phyloP scores from a whole-genome alignment of 2,113 vertebrate species.

The Periophthalmus modestus region DNA sequence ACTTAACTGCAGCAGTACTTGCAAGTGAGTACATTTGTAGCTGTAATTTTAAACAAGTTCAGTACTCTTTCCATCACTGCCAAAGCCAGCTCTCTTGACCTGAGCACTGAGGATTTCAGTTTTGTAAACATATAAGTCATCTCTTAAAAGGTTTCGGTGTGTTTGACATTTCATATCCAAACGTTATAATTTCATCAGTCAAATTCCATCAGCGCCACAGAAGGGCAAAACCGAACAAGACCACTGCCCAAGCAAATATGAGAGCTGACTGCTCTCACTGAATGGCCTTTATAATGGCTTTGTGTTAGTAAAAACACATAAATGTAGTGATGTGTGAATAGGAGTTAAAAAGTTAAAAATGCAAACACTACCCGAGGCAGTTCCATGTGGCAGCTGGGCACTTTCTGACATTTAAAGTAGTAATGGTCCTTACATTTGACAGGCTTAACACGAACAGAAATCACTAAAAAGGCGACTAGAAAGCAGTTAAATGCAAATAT shows the following conservation, averaged over 20 bases:
- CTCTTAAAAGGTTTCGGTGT: neutral
- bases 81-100: neutral
- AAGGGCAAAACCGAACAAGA: constrained; percentile 42
- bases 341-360: constrained; percentile 58
- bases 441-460: neutral
- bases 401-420: constrained; percentile 56
- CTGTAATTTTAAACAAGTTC: too few relatives aligned
- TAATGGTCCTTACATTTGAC: constrained; percentile 18
- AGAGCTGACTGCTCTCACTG: constrained; percentile 57
- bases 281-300: constrained; percentile 60
- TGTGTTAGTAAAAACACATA: constrained; percentile 23
- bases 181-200: constrained; percentile 1
- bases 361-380: constrained; percentile 58
- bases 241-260: constrained; percentile 59
- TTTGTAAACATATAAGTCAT: neutral
- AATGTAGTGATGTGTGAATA: constrained; percentile 59
- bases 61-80: too few relatives aligned
- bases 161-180: neutral
- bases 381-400: constrained; percentile 35
- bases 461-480: neutral
- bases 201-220: constrained; percentile 19
- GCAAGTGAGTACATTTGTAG: too few relatives aligned
- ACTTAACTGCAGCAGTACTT: too few relatives aligned
- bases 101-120: neutral
- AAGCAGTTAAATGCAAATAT: neutral